Evolutionary conservation across 2,797 vertebrate species (phyloP), one percentile per base, ranked within the genome.

Genomic region (Pempheris klunzingeri): DNA sequence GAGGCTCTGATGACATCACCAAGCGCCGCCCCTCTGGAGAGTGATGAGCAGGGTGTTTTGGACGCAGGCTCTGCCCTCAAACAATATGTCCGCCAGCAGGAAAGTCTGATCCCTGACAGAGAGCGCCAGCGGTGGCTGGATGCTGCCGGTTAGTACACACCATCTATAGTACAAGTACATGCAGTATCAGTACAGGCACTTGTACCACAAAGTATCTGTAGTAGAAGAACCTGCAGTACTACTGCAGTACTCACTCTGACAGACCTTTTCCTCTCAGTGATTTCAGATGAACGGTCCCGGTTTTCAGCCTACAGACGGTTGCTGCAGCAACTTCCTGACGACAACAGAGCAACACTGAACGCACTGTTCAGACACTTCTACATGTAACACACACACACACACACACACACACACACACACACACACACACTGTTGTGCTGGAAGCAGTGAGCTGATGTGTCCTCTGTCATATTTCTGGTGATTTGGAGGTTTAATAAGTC

Each of bases 301-400:
- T 89, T 94, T 53, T 74, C 79, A 34, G 71, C 69, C 0, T 95
- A 94, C 71, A 68, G 77, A 53, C 63, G 10, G 14, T 81, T 94
- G 55, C 83, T 95, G 7, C 73, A 50, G 26, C 65, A 83, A 63
- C 92, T 95, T 36, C 88, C 93, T 32, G 77, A 84, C 0, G 82
- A 94, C 77, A 94, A 71, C 80, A 70, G 86, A 47, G 91, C 75
- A 0, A 93, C 88, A 0, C 90, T 96, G 22, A 85, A 76, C 0
- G 86, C 90, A 0, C 77, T 96, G 69, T 94, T 94, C 77, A 90
- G 84, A 87, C 94, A 96, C 82, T 93, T 96, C 50, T 92, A 94
- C 88, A 77, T 72, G 95, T 95, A 92, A 91, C n/a, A 44, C 5
- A 54, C 59, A 55, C 53, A 30, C 55, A 55, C 20, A 26, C 34